Base-by-base conservation (phyloP, 2,797 vertebrate species). In the Cottoperca gobio region DNA sequence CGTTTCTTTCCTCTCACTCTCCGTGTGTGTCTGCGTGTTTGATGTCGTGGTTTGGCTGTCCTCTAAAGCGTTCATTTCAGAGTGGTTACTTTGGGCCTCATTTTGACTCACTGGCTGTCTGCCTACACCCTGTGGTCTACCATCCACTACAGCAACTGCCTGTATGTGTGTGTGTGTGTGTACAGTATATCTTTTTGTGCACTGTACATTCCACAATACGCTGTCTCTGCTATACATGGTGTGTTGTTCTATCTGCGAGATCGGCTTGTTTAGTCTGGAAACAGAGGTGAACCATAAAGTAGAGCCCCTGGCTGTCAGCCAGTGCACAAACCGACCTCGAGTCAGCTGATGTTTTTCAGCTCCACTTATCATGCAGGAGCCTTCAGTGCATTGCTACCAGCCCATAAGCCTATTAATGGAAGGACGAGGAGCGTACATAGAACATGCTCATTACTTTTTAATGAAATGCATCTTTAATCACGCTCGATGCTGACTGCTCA, bases 41-140 rank as follows among this genome's bases (percentile, higher is more conserved):
- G 89, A 96, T 96, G 96, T 94, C 90, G 94, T 93, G 93, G 96
- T 95, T 95, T 97, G 96, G 95, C 95, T 94, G 94, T 94, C 93
- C 95, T 96, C 96, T 95, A 94, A 96, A 94, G 94, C 93, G 72
- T 88, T 95, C 94, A 95, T 94, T 96, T 94, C 94, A 93, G 90
- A 85, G 94, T 84, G 94, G 95, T 96, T 95, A 93, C 93, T 92
- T 91, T 88, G 82, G 87, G 92, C 87, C 88, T 92, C 87, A 89
- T 79, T 91, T 86, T 82, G 88, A 91, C 89, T 91, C 82, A 81
- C 94, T 97, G 96, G 96, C 95, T 93, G 89, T 86, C 91, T 95
- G 95, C 96, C 96, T 93, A 93, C 93, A 92, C 93, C 86, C 94
- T 94, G 94, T 91, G 95, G 95, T 94, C 90, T 88, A 87, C 93